Evolutionary conservation across 2,888 invertebrate species (phyloP).

Genomic region (Julus scanicus): DNA sequence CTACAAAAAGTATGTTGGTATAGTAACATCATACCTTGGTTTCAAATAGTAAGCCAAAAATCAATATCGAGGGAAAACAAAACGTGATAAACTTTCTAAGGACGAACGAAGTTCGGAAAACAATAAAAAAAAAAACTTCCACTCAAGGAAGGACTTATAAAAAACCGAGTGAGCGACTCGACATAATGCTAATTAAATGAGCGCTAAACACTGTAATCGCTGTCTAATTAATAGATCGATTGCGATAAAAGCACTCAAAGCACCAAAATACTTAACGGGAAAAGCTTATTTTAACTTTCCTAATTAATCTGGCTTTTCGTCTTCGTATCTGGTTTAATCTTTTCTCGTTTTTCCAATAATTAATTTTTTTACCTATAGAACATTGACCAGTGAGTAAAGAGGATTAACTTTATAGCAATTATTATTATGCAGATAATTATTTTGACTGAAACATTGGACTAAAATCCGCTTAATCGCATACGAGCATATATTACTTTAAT

Average conservation of each 20-base stretch:
- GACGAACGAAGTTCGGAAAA: background rate
- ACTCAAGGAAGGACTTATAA: background rate
- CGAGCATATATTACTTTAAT: too few relatives aligned
- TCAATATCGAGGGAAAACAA: background rate
- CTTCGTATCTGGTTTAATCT: background rate
- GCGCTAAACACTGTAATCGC: conserved; percentile 6
- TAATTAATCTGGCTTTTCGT: conserved; percentile 10
- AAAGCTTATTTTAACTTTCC: conserved; percentile 12
- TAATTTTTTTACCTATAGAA: too few relatives aligned
- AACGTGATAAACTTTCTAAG: background rate
- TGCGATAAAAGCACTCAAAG: background rate
- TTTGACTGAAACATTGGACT: too few relatives aligned
- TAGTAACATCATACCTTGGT: background rate
- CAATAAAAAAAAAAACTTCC: background rate
- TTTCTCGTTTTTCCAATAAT: background rate
- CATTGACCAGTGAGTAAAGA: background rate
- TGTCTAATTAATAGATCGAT: conserved; percentile 27
- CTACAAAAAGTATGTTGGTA: too few relatives aligned
- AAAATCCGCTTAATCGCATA: too few relatives aligned
- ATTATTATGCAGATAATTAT: too few relatives aligned
- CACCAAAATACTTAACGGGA: conserved; percentile 3
- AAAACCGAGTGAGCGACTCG: background rate
- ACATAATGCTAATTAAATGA: conserved; percentile 10
- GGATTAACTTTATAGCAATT: too few relatives aligned
- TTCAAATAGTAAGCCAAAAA: background rate